These are phyloP conservation scores for Temnothorax longispinosus DNA, from an alignment of 1,140 invertebrate species.

Conservation along the genomic window DNA sequence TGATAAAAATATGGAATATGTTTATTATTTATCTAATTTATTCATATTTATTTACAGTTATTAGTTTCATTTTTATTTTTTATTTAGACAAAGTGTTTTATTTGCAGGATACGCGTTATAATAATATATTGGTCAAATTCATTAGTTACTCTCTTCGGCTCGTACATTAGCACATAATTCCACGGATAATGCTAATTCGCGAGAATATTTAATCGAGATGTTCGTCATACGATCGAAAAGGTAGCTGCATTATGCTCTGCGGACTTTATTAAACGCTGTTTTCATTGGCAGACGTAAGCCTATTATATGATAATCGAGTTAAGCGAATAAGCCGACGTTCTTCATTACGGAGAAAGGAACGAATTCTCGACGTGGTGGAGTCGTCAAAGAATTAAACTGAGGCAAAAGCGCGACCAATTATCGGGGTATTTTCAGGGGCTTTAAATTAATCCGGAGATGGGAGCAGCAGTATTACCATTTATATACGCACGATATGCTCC, in stretches of 20 bases:
- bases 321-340: conserved; percentile 38
- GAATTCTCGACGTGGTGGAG: conserved; percentile 38
- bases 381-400: conserved; percentile 46
- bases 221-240: conserved; percentile 52
- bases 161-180: conserved; percentile 72
- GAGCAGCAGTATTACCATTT: conserved; percentile 30
- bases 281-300: conserved; percentile 46
- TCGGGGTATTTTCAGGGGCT: conserved; percentile 29
- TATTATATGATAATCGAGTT: conserved; percentile 60
- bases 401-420: conserved; percentile 51
- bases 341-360: conserved; percentile 50
- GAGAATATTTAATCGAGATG: conserved; percentile 64
- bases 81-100: not conserved
- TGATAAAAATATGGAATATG: not conserved
- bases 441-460: conserved; percentile 36
- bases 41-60: not conserved
- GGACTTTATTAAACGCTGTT: conserved; percentile 57
- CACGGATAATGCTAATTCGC: conserved; percentile 72
- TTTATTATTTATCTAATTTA: not conserved
- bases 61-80: not conserved
- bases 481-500: not conserved
- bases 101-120: not conserved
- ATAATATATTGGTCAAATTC: not conserved
- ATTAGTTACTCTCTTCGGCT: not conserved
- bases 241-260: conserved; percentile 12